phyloP scores from a whole-genome alignment of 2,113 vertebrate species.

The Tragelaphus imberbis region DNA sequence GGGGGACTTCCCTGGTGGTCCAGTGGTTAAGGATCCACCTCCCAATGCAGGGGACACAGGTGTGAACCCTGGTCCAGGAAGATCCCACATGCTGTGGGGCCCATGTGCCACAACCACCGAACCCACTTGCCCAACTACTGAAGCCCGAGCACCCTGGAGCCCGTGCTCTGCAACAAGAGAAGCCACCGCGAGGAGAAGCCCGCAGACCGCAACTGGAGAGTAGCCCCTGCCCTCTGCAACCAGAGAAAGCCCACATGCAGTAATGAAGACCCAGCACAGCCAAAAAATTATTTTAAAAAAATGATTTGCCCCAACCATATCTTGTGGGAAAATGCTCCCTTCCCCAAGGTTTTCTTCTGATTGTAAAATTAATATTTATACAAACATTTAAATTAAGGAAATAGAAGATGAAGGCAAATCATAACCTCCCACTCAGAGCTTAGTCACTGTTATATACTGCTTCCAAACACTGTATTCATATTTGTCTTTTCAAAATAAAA shows the following conservation, averaged over 20 bases:
- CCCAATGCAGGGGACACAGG: not conserved
- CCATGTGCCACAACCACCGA: not conserved
- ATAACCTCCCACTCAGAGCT: not conserved
- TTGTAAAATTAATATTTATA: not conserved
- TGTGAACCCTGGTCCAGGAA: not conserved
- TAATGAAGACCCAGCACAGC: not conserved
- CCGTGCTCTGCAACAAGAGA: not conserved
- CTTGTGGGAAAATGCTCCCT: not conserved
- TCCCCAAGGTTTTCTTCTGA: not conserved
- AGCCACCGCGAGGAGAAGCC: rapidly evolving
- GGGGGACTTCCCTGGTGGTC: not conserved
- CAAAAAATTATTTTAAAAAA: not conserved
- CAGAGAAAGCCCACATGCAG: not conserved
- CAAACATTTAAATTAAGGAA: not conserved
- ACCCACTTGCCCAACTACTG: not conserved
- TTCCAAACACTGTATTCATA: not conserved
- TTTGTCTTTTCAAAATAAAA: not conserved
- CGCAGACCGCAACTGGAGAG: rapidly evolving
- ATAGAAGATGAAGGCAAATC: not conserved
- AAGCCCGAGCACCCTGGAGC: not conserved
- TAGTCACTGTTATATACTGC: not conserved
- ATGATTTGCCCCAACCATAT: not conserved
- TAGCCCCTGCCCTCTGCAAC: not conserved
- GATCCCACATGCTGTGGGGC: not conserved
- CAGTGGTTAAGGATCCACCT: not conserved